A percentile compares a stretch with the other conserved stretches of the same genome.
Conservation (phyloP, 2,888 invertebrate species). For the Parnassius smintheus region DNA sequence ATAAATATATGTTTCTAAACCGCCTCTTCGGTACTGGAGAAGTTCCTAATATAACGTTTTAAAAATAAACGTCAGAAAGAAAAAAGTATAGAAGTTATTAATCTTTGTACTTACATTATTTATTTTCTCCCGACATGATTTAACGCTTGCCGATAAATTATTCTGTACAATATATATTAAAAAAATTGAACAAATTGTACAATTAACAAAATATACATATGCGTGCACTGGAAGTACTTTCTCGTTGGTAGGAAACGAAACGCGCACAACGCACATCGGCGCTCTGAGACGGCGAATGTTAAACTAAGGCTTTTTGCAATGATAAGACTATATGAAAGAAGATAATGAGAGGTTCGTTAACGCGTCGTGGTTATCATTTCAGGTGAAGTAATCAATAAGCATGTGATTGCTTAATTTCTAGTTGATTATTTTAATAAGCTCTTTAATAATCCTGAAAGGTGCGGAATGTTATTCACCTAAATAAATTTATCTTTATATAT, state of each 20-base stretch:
- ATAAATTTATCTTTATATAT: no score
- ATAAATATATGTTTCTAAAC: no score
- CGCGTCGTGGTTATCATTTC: conserved; percentile 7
- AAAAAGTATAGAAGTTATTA: no score
- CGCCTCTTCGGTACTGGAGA: no score
- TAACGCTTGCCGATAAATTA: neutral
- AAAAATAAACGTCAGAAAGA: no score
- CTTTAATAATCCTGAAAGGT: no score
- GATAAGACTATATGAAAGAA: conserved; percentile 19
- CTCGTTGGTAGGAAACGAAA: no score
- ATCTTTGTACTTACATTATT: no score
- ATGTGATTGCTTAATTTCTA: neutral
- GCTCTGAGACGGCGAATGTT: neutral
- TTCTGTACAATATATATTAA: neutral
- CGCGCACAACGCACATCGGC: neutral
- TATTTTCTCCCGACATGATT: conserved; percentile 3
- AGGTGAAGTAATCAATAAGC: neutral
- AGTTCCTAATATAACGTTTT: no score
- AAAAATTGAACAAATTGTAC: neutral
- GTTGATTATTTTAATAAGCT: no score
- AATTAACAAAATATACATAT: neutral
- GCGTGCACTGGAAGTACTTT: neutral
- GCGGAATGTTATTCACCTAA: no score
- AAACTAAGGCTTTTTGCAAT: conserved; percentile 4
- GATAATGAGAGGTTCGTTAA: conserved; percentile 9